Percentiles rank a stretch among this genome's conserved stretches.
Evolutionary conservation across 2,888 invertebrate species (phyloP).

Genomic region (Teleogryllus oceanicus): DNA sequence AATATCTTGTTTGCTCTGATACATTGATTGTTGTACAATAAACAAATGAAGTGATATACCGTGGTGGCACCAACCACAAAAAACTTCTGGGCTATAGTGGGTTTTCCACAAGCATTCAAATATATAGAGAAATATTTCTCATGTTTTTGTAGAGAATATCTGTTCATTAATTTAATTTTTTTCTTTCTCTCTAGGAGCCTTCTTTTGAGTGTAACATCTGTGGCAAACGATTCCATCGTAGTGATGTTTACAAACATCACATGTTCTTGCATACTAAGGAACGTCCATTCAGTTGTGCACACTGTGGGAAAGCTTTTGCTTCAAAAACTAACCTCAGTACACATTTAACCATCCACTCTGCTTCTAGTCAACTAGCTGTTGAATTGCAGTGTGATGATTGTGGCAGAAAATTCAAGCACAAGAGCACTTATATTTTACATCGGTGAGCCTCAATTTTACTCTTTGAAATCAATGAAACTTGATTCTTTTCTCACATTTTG

Average conservation of each 20-base stretch:
- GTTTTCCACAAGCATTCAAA: no score
- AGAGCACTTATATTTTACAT: slow-evolving; percentile 30
- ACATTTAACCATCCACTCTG: slow-evolving; percentile 29
- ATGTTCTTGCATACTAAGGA: slow-evolving; percentile 28
- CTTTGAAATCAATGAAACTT: no score
- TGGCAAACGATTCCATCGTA: slow-evolving; percentile 29
- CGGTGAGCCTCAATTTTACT: slow-evolving; percentile 19
- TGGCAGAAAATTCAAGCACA: slow-evolving; percentile 31
- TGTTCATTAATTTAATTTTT: no score
- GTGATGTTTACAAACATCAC: slow-evolving; percentile 30
- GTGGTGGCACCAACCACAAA: no score
- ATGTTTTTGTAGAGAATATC: no score
- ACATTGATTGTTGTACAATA: no score
- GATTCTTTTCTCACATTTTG: no score
- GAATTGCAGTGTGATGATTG: slow-evolving; percentile 29
- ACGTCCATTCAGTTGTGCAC: slow-evolving; percentile 31
- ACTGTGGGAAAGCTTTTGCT: slow-evolving; percentile 33
- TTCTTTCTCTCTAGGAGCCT: slow-evolving; percentile 26
- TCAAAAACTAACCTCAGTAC: slow-evolving; percentile 29
- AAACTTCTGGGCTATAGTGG: no score
- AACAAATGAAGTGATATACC: no score
- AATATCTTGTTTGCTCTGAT: no score
- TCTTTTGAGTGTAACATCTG: slow-evolving; percentile 27
- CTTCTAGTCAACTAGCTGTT: slow-evolving; percentile 18
- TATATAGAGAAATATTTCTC: no score